These are phyloP conservation scores for Typhlichthys subterraneus DNA, from an alignment of 2,797 vertebrate genomes.

Conservation along the genomic window DNA sequence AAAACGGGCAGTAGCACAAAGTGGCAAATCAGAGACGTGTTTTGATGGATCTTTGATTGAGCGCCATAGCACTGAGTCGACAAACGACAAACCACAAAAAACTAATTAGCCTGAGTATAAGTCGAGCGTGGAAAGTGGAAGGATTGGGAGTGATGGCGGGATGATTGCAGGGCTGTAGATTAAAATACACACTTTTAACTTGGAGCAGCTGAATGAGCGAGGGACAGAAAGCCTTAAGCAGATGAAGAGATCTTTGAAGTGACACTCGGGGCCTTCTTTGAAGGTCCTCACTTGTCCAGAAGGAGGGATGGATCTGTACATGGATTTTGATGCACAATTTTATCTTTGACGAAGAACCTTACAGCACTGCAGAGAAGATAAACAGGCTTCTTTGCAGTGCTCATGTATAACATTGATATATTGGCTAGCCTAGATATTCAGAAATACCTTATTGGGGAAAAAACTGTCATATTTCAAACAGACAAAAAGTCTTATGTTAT, in stretches of 20 bases:
- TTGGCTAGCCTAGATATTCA: background rate
- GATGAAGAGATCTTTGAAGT: conserved; percentile 70
- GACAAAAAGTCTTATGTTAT: no score
- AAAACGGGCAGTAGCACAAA: conserved; percentile 15
- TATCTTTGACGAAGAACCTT: conserved; percentile 29
- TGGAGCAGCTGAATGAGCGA: conserved; percentile 21
- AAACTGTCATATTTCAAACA: background rate
- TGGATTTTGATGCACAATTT: conserved; percentile 32
- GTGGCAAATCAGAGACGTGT: conserved; percentile 21
- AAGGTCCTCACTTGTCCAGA: conserved; percentile 59
- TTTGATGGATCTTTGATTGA: conserved; percentile 58
- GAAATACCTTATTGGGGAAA: background rate
- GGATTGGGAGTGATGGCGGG: conserved; percentile 18
- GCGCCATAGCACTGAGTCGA: conserved; percentile 41
- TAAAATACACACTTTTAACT: conserved; percentile 49
- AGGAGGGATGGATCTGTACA: conserved; percentile 35
- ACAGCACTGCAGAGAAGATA: conserved; percentile 8
- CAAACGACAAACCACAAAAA: conserved; percentile 27
- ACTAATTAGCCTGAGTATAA: conserved; percentile 39
- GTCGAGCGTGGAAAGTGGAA: conserved; percentile 17
- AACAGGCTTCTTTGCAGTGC: background rate
- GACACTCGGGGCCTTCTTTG: conserved; percentile 59
- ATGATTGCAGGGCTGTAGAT: conserved; percentile 45
- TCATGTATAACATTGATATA: background rate
- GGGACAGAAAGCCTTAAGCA: conserved; percentile 47